A percentile compares a stretch with the other conserved stretches of the same genome.
Evolutionary conservation across 2,797 vertebrate genomes (phyloP).

Genomic region (Nannoperca australis): DNA sequence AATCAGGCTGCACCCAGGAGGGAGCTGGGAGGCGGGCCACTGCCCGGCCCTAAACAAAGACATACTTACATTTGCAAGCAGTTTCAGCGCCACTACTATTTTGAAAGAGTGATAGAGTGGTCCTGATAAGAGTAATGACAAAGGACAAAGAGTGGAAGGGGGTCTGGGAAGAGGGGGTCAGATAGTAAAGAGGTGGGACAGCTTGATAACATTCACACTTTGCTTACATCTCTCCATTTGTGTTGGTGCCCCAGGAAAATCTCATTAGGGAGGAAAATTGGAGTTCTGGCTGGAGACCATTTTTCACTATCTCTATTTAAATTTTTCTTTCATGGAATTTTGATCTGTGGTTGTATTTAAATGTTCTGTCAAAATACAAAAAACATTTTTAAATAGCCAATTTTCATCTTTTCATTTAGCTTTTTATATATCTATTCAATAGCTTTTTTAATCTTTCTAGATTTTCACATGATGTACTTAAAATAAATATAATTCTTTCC

Average conservation of each 20-base stretch:
- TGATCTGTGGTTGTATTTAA: not conserved
- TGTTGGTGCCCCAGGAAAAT: conserved; percentile 78
- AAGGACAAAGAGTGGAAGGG: conserved; percentile 76
- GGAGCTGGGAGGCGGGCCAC: conserved; percentile 75
- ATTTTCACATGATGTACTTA: not conserved
- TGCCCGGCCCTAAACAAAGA: conserved; percentile 83
- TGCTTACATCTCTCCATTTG: conserved; percentile 84
- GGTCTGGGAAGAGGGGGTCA: conserved; percentile 68
- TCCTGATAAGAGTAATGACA: conserved; percentile 86
- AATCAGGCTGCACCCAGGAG: conserved; percentile 83
- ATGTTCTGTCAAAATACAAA: not conserved
- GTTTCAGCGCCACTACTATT: conserved; percentile 77
- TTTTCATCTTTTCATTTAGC: not conserved
- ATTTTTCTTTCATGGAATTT: not conserved
- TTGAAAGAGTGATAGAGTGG: conserved; percentile 86
- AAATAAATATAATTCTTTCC: not conserved
- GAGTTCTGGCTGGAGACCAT: conserved; percentile 47
- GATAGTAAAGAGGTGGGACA: conserved; percentile 81
- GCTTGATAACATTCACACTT: conserved; percentile 86
- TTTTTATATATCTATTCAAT: not conserved
- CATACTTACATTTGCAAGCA: conserved; percentile 85
- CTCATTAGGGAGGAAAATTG: conserved; percentile 78
- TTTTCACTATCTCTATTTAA: conserved; percentile 6
- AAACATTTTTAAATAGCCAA: not conserved
- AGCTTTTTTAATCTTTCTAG: not conserved